Percentiles rank a stretch among this genome's conserved stretches.
Evolutionary conservation across 2,113 vertebrate species (phyloP).

Genomic region (Aldabrachelys gigantea): DNA sequence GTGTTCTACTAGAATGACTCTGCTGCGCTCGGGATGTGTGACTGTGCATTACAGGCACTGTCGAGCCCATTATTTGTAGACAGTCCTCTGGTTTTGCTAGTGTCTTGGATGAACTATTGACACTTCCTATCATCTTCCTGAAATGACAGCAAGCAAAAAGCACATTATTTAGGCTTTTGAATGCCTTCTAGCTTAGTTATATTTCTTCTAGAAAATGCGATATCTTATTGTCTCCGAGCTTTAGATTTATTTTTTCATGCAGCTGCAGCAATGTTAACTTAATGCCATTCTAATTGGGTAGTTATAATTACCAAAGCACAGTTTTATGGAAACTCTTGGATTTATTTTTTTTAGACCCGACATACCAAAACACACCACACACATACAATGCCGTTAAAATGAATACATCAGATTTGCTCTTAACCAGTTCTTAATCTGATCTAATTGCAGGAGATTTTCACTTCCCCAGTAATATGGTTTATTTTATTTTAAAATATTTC

Average conservation of each 20-base stretch:
- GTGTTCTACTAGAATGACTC: background rate
- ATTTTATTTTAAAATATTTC: conserved; percentile 41
- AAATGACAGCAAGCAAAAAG: background rate
- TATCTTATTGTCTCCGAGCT: background rate
- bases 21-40: too few species aligned
- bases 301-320: conserved; percentile 7
- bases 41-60: background rate
- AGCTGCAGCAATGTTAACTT: background rate
- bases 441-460: conserved; percentile 23
- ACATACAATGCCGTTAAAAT: background rate
- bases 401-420: background rate
- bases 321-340: conserved; percentile 11
- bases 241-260: background rate
- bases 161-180: background rate
- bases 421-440: conserved; percentile 47
- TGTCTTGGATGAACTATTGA: background rate
- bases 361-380: background rate
- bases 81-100: background rate
- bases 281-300: background rate
- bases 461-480: conserved; percentile 29
- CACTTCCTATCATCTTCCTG: background rate
- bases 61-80: background rate
- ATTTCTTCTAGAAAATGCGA: background rate
- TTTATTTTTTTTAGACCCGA: background rate
- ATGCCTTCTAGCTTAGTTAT: background rate